Base-by-base conservation (phyloP, 1,140 invertebrate species). In the Eriocheir sinensis region DNA sequence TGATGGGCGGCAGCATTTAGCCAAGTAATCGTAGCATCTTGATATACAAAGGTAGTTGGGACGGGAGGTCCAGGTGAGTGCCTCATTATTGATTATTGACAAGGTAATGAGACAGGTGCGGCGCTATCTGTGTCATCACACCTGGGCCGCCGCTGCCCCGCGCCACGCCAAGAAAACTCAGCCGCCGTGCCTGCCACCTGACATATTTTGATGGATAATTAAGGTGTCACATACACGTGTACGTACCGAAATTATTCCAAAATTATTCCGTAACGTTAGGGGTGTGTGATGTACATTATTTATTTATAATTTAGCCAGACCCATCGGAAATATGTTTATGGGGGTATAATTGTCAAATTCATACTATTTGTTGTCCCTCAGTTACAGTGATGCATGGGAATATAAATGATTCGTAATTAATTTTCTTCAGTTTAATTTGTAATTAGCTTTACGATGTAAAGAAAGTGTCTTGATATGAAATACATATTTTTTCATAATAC, bases 191-290 rank as follows among this genome's bases (percentile, higher is more conserved):
- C 85, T 41, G 44, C 85, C 85, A 41, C 38, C 38, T 88, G 85
- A 88, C 85, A 88, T 88, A 88, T 88, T 88, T 88, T 88, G 85
- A 88, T 44, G 85, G 85, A 88, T 88, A 88, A 88, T 88, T 88
- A 88, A 88, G 85, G 27, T 88, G 85, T 44, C 85, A 88, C 12
- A 40, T 41, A 6, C 36, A 88, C 38, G 34, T n/a, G 41, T n/a
- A 88, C 41, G 44, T 88, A 88, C 41, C 21, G 34, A 85, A 36
- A 85, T 72, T 72, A 72, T 72, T 72, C 60, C 60, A 72, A 72
- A 72, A 72, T 72, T 72, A 72, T 72, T 72, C 60, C 21, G 60
- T 72, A 72, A 72, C 60, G 60, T 72, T 72, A 72, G 12, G 21
- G 60, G 27, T 72, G 60, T 72, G 60, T 72, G 60, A 72, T 72